A percentile compares a stretch with the other conserved stretches of the same genome.
Evolutionary conservation across 2,113 vertebrate species (phyloP).

Genomic region (Mormyrus iriodes): DNA sequence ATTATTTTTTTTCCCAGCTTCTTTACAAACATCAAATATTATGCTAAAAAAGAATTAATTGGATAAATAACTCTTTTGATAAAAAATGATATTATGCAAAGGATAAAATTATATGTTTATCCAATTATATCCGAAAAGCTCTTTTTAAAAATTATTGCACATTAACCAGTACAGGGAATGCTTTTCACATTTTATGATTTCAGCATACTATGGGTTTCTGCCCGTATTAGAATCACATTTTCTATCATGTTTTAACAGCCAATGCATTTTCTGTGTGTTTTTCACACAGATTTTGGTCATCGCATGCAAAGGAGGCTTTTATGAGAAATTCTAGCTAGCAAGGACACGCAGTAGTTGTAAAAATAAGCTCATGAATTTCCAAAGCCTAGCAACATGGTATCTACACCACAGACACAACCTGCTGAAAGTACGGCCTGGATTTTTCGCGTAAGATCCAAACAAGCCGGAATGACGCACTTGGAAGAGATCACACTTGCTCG

Average conservation of each 20-base stretch:
- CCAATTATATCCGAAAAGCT: not conserved
- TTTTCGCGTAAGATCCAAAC: not conserved
- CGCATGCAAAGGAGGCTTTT: not conserved
- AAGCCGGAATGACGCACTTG: not conserved
- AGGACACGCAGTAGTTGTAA: not conserved
- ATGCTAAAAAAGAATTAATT: not conserved
- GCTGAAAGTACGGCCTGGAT: not conserved
- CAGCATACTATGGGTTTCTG: conserved; percentile 13
- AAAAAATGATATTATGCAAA: conserved; percentile 29
- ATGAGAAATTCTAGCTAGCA: not conserved
- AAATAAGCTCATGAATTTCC: not conserved
- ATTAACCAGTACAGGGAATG: conserved; percentile 60
- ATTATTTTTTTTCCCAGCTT: conserved; percentile 40
- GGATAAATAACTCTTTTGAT: conserved; percentile 29
- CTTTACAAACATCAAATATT: conserved; percentile 33
- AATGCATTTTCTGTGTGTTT: not conserved
- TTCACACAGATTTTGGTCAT: not conserved
- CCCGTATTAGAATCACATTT: not conserved
- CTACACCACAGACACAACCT: not conserved
- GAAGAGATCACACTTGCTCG: not conserved
- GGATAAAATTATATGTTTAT: conserved; percentile 36
- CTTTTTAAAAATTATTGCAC: conserved; percentile 70
- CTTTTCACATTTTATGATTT: conserved; percentile 27
- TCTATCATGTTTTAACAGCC: not conserved
- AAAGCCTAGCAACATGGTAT: not conserved